These are phyloP conservation scores for Enteromius unitaeniatus DNA, from an alignment of 2,797 vertebrate genomes.

Conservation along the genomic window DNA sequence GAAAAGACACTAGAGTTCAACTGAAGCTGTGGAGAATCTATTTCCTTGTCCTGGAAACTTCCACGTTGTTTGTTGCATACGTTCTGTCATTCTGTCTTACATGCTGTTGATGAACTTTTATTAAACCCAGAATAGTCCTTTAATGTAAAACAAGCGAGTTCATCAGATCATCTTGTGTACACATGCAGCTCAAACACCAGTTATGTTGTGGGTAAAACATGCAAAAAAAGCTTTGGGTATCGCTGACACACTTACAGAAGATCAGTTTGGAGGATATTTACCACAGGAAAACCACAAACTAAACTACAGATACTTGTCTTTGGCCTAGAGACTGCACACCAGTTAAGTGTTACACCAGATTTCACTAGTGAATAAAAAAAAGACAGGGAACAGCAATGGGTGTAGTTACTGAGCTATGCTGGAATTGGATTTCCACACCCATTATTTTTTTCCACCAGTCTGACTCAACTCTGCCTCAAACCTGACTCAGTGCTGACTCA, in stretches of 20 bases:
- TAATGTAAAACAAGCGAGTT: neutral
- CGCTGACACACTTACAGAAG: constrained; percentile 56
- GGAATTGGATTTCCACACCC: constrained; percentile 15
- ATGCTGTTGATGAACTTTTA: neutral
- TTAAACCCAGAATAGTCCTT: neutral
- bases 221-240: constrained; percentile 19
- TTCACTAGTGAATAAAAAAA: neutral
- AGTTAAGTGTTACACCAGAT: neutral
- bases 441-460: constrained; percentile 14
- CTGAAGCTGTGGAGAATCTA: neutral
- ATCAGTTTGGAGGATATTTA: constrained; percentile 7
- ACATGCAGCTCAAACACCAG: neutral
- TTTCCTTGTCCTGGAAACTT: neutral
- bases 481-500: constrained; percentile 7
- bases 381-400: constrained; percentile 9
- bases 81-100: neutral
- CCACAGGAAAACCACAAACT: constrained; percentile 11
- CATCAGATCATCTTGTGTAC: neutral
- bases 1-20: constrained; percentile 32
- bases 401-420: neutral
- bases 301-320: neutral
- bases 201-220: constrained; percentile 19
- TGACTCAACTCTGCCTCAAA: constrained; percentile 18
- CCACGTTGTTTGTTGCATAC: neutral
- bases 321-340: neutral